Conservation (phyloP, 2,888 invertebrate genomes). For the Ophion costatus region DNA sequence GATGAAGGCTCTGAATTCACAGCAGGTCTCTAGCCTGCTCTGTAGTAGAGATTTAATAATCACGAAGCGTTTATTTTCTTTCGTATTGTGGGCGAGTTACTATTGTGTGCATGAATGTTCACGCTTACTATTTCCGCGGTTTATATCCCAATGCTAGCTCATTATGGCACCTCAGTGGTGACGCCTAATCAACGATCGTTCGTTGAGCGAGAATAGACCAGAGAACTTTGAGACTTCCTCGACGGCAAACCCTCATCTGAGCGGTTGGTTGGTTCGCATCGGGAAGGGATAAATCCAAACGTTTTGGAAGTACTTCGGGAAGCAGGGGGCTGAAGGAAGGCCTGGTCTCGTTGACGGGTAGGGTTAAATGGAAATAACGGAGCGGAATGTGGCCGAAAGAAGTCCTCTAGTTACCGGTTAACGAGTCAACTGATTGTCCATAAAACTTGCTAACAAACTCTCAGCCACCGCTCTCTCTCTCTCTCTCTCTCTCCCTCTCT, state of each 20-base stretch:
- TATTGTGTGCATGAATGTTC: conserved; percentile 35
- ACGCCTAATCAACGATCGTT: conserved; percentile 24
- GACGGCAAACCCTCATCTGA: conserved; percentile 43
- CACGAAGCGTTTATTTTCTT: not conserved
- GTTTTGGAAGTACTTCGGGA: not conserved
- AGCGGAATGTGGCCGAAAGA: conserved; percentile 71
- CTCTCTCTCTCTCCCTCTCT: conserved; percentile 18
- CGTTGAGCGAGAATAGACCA: conserved; percentile 26
- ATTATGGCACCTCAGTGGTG: conserved; percentile 70
- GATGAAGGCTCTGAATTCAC: too few relatives aligned
- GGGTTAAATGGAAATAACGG: conserved; percentile 76
- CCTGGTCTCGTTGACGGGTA: not conserved
- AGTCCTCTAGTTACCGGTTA: conserved; percentile 76
- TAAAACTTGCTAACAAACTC: conserved; percentile 80
- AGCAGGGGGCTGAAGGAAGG: conserved; percentile 17
- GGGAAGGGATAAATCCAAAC: conserved; percentile 48
- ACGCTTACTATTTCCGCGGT: conserved; percentile 64
- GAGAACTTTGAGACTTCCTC: conserved; percentile 35
- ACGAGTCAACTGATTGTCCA: conserved; percentile 79
- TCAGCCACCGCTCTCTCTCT: conserved; percentile 40
- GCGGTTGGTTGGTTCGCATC: conserved; percentile 48
- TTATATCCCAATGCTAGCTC: conserved; percentile 67
- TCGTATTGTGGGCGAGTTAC: conserved; percentile 9
- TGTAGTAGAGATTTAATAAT: too few relatives aligned
- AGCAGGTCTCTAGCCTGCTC: too few relatives aligned